These are phyloP conservation scores for Epinephelus coioides DNA, from an alignment of 2,797 vertebrate species.

Conservation along the genomic window DNA sequence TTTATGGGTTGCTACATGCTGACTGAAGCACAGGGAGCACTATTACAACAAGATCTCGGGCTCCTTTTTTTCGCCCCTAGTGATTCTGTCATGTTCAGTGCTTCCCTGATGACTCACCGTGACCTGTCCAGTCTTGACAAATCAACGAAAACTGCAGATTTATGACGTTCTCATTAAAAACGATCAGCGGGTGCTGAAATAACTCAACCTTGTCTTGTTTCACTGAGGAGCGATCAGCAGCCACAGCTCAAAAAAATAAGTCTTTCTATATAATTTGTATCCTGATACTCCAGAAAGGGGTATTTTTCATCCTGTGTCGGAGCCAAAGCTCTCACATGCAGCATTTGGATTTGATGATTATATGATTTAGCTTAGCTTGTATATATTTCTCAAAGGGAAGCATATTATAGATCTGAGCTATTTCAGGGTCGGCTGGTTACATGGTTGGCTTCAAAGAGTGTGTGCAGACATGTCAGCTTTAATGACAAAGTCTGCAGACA, in stretches of 20 bases:
- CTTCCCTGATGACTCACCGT: conserved; percentile 59
- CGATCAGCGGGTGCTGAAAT: conserved; percentile 22
- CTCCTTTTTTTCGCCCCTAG: background rate
- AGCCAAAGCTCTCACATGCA: conserved; percentile 29
- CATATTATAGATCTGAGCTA: conserved; percentile 63
- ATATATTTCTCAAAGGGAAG: conserved; percentile 61
- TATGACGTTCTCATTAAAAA: conserved; percentile 36
- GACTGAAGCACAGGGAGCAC: conserved; percentile 56
- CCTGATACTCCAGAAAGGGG: conserved; percentile 10
- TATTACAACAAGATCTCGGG: conserved; percentile 46
- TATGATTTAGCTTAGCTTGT: conserved; percentile 52
- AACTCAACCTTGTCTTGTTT: conserved; percentile 6
- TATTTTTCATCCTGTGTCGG: conserved; percentile 5
- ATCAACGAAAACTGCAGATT: conserved; percentile 22
- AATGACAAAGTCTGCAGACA: conserved; percentile 26
- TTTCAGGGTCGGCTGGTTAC: conserved; percentile 66
- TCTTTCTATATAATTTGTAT: conserved; percentile 39
- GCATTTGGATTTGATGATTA: conserved; percentile 55
- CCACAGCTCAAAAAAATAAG: conserved; percentile 8
- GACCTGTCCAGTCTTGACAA: conserved; percentile 44
- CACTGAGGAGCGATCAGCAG: conserved; percentile 19
- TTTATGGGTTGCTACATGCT: conserved; percentile 76
- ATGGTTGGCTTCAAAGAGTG: conserved; percentile 55
- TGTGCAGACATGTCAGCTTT: conserved; percentile 31
- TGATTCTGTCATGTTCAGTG: conserved; percentile 24